These are phyloP conservation scores for Motacilla tschutschensis DNA, from an alignment of 2,113 vertebrate species.

Conservation along the genomic window DNA sequence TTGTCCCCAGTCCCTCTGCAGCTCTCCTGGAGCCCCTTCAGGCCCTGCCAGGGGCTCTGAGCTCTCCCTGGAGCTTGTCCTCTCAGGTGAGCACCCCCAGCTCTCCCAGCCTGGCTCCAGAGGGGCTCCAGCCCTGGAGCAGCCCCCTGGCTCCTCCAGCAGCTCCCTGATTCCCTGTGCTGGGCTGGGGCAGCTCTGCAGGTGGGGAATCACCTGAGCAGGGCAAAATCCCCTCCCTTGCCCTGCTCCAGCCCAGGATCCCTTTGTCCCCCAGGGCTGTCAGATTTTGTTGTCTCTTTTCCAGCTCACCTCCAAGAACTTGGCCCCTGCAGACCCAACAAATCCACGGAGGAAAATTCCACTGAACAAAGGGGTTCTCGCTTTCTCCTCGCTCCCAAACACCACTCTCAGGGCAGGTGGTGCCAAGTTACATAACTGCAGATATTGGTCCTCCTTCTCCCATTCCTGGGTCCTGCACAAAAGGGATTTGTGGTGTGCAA, in stretches of 20 bases:
- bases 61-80: not conserved
- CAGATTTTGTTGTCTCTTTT: constrained; percentile 31
- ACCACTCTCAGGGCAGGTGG: not conserved
- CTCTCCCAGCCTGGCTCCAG: not conserved
- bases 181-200: not conserved
- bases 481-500: not conserved
- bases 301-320: constrained; percentile 27
- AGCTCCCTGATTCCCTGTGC: not conserved
- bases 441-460: not conserved
- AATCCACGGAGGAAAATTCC: not conserved
- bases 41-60: not conserved
- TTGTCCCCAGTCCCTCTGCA: not conserved
- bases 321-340: constrained; percentile 1
- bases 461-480: not conserved
- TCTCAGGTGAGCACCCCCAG: not conserved
- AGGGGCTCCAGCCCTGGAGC: not conserved
- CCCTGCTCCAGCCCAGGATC: not conserved
- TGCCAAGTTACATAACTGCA: not conserved
- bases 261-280: not conserved
- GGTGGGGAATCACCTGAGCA: not conserved
- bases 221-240: not conserved
- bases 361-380: not conserved
- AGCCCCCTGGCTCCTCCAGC: not conserved
- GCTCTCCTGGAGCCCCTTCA: not conserved
- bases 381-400: not conserved